Base-by-base conservation (phyloP, 2,797 vertebrate species). In the Mormyrus proboscirostris region DNA sequence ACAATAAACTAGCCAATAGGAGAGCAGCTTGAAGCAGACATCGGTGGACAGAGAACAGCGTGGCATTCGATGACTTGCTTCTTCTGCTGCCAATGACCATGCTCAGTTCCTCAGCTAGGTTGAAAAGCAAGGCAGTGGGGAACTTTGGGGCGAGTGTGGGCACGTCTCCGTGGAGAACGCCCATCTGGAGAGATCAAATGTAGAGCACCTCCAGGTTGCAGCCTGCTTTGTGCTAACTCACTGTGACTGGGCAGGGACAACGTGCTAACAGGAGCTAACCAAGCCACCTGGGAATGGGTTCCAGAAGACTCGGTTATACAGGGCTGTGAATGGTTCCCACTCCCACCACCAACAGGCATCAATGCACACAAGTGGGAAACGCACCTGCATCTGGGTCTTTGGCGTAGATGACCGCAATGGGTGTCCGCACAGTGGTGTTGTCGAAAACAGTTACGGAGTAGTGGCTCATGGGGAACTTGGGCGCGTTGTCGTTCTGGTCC, bases 401-500 rank as follows among this genome's bases (percentile, higher is more conserved):
- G 93, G 98, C 99, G 90, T 97, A 96, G 10, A 99, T 93, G 89
- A 99, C 97, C 0, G 97, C 97, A 2, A 99, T 92, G 0, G 99
- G 99, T 0, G 98, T 98, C 91, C 97, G 96, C 69, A 97, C 93
- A 0, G 98, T 99, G 19, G 98, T 99, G 96, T 99, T 99, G 94
- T 99, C 98, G 3, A 98, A 99, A 92, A 99, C 95, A 0, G 96
- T 98, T 92, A 99, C 96, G 0, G 97, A 92, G 2, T 97, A 99
- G 93, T 97, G 97, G 50, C 94, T 95, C 88, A 96, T 96, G 91
- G 97, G 97, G 96, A 99, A 99, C 12, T 19, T 93, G 0, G 99
- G 99, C 0, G 97, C 94, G 0, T 99, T 99, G 95, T 99, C 99
- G 0, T 99, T 99, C 10, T 96, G 96, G 91, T 99, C 99, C 92